Percentiles rank a stretch among this genome's conserved stretches.
phyloP scores from a whole-genome alignment of 2,113 vertebrate genomes.

The Neolamprologus modestus region DNA sequence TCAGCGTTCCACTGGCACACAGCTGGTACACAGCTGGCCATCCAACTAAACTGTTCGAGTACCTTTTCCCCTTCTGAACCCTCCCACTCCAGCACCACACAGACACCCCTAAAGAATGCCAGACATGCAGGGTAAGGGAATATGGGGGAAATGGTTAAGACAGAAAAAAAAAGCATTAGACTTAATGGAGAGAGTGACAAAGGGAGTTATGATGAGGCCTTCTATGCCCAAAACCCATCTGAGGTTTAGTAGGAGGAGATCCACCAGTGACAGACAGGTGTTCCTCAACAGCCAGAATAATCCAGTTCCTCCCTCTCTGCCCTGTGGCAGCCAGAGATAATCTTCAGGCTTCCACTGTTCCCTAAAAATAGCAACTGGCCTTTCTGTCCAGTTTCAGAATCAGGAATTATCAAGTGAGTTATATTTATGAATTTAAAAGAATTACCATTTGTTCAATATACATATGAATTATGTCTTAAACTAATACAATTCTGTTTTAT shows the following conservation, averaged over 20 bases:
- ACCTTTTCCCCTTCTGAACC: neutral
- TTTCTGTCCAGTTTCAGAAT: neutral
- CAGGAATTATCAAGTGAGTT: neutral
- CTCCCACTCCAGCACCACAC: neutral
- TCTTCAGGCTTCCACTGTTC: slow-evolving; percentile 8
- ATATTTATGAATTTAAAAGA: neutral
- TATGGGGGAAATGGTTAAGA: slow-evolving; percentile 46
- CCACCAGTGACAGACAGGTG: slow-evolving; percentile 69
- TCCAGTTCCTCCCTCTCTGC: slow-evolving; percentile 44
- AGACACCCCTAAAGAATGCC: slow-evolving; percentile 50
- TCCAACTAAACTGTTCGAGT: slow-evolving; percentile 16
- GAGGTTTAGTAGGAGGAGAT: slow-evolving; percentile 47
- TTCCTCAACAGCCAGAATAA: slow-evolving; percentile 51
- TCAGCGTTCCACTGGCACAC: slow-evolving; percentile 59
- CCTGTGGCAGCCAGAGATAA: slow-evolving; percentile 32
- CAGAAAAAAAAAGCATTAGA: slow-evolving; percentile 51
- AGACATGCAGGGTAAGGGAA: slow-evolving; percentile 70
- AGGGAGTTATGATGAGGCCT: slow-evolving; percentile 52
- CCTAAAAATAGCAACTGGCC: slow-evolving; percentile 23
- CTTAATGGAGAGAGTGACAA: slow-evolving; percentile 52
- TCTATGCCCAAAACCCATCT: slow-evolving; percentile 41
- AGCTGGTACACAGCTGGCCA: slow-evolving; percentile 71
- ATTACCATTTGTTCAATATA: neutral
- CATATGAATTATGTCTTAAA: neutral
- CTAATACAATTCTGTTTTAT: neutral